Evolutionary conservation across 92 coral and sea anemone species (phyloP), one percentile per base, ranked within the genome.

Genomic region (Blastomussa wellsi): DNA sequence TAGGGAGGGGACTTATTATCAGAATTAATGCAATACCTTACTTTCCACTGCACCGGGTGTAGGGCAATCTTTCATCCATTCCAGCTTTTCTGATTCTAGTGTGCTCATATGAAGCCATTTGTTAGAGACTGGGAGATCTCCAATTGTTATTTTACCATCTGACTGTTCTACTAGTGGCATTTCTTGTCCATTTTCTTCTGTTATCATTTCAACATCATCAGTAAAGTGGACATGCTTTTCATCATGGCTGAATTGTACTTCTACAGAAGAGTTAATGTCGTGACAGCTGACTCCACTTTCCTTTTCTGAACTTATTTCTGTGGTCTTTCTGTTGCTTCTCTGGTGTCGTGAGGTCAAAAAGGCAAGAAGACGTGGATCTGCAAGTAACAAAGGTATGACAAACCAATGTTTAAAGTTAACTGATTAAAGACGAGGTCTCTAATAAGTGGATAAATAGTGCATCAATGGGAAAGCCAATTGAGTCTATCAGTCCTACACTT

Each of bases 101-200:
- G 86, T 88, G 74, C 91, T 95, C 99, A 97, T 97, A 88, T 97
- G 94, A 84, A 97, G 81, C 99, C 98, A 94, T 37, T 91, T 88
- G 51, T 78, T 85, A 9, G 95, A 75, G 39, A 88, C 80, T 66
- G 47, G 3, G 13, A 86, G 31, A 74, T 87, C 67, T 32, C 80
- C 73, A 74, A 82, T 60, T 39, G 67, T 80, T 52, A 57, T 72
- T 41, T 26, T 24, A 29, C 32, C 80, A 81, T 49, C 64, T 10
- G 77, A 17, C 39, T 37, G 24, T 22, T 52, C 65, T 4, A 16
- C 71, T 5, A 28, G 15, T 2, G 57, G 19, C 0, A 1, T 72
- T 29, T 49, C 28, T 26, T 85, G 74, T 39, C 35, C 31, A 74
- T 77, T 49, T 51, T 60, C 64, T 13, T 41, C 65, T 33, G 28